Conservation (phyloP, 2,888 invertebrate genomes). For the Lithosia quadra region DNA sequence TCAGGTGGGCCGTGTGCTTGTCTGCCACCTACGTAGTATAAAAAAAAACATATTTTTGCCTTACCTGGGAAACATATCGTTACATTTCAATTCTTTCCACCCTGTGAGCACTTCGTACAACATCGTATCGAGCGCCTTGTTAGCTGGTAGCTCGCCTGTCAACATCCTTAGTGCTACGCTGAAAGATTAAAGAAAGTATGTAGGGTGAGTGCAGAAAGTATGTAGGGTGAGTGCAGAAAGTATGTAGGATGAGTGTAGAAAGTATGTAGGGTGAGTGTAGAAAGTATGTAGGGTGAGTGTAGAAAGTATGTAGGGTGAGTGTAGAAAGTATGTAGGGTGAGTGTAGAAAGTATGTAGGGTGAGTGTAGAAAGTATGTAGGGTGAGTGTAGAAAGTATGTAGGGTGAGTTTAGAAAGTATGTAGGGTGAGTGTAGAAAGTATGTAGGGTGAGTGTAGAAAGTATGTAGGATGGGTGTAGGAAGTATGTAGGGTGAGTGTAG, state of each 20-base stretch:
- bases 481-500: neutral
- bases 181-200: slow-evolving; percentile 41
- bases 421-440: neutral
- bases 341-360: too few relatives aligned
- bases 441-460: neutral
- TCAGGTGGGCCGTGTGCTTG: too few relatives aligned
- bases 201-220: neutral
- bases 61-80: slow-evolving; percentile 83
- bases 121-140: slow-evolving; percentile 80
- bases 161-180: slow-evolving; percentile 85
- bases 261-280: neutral
- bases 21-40: too few relatives aligned
- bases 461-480: neutral
- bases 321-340: too few relatives aligned
- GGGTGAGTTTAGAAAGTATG: neutral
- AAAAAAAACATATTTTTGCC: neutral
- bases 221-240: neutral
- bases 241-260: neutral
- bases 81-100: slow-evolving; percentile 80
- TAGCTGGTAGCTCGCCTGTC: slow-evolving; percentile 81
- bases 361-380: too few relatives aligned
- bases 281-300: neutral
- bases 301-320: neutral
- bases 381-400: too few relatives aligned
- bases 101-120: slow-evolving; percentile 80